Percentiles rank a stretch among this genome's conserved stretches.
phyloP scores from a whole-genome alignment of 2,797 vertebrate genomes.

The Scomberomorus guttatus region DNA sequence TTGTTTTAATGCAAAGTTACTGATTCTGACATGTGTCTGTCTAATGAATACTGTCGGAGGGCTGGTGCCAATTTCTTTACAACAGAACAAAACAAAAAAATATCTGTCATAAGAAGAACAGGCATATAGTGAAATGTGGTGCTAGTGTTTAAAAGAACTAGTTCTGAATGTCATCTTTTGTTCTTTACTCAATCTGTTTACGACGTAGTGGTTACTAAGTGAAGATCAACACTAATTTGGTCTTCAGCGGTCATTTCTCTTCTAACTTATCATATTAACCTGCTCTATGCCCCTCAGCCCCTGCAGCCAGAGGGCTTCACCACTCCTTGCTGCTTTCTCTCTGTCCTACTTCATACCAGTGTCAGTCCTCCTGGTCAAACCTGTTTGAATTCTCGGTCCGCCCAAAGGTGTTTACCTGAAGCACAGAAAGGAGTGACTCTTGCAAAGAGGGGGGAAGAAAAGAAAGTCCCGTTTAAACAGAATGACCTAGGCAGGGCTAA shows the following conservation, averaged over 20 bases:
- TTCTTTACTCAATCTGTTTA: no score
- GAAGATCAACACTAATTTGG: background rate
- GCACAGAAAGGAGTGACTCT: slow-evolving; percentile 51
- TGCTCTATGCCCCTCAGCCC: slow-evolving; percentile 5
- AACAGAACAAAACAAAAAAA: background rate
- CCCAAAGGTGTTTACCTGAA: slow-evolving; percentile 66
- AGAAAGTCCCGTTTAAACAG: slow-evolving; percentile 51
- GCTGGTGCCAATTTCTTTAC: background rate
- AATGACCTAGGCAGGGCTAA: slow-evolving; percentile 21
- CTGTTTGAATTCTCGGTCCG: slow-evolving; percentile 62
- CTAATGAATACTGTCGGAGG: background rate
- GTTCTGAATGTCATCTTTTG: no score
- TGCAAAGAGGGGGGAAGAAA: slow-evolving; percentile 9
- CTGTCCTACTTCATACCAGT: slow-evolving; percentile 3
- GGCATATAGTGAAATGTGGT: background rate
- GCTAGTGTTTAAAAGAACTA: background rate
- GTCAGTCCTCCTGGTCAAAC: slow-evolving; percentile 71
- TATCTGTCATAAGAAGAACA: background rate
- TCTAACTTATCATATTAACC: slow-evolving; percentile 12
- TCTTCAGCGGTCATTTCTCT: background rate
- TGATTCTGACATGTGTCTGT: no score
- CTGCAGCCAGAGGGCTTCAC: slow-evolving; percentile 36
- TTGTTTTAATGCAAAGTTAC: no score
- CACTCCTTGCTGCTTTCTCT: slow-evolving; percentile 36
- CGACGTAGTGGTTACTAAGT: slow-evolving; percentile 13